Percentiles rank a stretch among this genome's conserved stretches.
Conservation (phyloP, 2,113 vertebrate genomes). For the Notothenia coriiceps region DNA sequence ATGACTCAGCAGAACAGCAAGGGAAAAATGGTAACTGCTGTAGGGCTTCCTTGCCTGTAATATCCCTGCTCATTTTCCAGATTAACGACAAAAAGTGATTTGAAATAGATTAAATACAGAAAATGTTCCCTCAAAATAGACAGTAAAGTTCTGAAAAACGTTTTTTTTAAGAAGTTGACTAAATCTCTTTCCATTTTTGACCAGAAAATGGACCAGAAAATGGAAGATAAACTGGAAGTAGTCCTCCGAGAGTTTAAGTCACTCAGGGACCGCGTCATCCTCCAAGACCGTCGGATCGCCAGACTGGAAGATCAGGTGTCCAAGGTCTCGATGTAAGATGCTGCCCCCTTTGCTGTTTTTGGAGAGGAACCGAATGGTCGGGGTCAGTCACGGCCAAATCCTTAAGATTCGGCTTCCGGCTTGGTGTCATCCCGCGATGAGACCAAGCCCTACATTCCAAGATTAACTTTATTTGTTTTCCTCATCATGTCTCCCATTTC, state of each 20-base stretch:
- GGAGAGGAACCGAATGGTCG: constrained; percentile 64
- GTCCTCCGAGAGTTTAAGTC: constrained; percentile 96
- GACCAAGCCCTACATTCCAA: constrained; percentile 86
- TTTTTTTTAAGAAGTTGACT: not conserved
- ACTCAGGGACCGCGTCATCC: constrained; percentile 95
- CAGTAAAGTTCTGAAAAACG: not conserved
- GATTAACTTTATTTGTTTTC: constrained; percentile 76
- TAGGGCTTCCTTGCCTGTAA: not conserved
- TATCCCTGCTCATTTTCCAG: not conserved
- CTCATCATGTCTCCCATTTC: constrained; percentile 79
- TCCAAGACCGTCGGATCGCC: constrained; percentile 94
- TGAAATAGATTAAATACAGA: not conserved
- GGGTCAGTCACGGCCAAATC: constrained; percentile 77
- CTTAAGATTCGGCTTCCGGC: constrained; percentile 80
- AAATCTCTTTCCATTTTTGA: constrained; percentile 8
- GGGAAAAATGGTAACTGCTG: constrained; percentile 41
- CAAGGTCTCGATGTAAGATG: constrained; percentile 90
- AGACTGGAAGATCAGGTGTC: constrained; percentile 96
- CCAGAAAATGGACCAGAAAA: constrained; percentile 93
- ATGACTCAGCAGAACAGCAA: constrained; percentile 21
- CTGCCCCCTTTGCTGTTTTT: constrained; percentile 17
- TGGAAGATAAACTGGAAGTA: constrained; percentile 96
- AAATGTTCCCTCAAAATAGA: not conserved
- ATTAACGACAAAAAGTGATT: not conserved
- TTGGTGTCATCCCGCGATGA: constrained; percentile 71